Conservation (phyloP, 2,113 vertebrate species). For the Phasianus colchicus region DNA sequence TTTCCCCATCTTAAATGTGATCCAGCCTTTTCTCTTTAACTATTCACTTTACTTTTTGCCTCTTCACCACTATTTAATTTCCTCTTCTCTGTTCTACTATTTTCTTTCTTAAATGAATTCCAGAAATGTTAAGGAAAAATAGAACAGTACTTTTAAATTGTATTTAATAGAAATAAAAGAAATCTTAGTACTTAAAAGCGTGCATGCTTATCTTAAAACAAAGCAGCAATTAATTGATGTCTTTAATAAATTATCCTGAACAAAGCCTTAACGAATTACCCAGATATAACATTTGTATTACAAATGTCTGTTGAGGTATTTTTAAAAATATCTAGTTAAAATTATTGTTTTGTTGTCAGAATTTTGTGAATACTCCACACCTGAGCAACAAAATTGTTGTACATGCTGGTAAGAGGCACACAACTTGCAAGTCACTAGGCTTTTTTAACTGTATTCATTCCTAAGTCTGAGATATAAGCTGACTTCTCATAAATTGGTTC, state of each 20-base stretch:
- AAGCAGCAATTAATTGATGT: background rate
- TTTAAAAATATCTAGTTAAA: background rate
- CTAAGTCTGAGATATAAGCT: background rate
- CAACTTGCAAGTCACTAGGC: background rate
- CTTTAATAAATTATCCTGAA: background rate
- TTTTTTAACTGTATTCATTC: background rate
- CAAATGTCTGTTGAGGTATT: background rate
- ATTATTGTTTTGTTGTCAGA: background rate
- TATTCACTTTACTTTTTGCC: slow-evolving; percentile 21
- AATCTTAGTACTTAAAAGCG: background rate
- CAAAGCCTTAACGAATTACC: background rate
- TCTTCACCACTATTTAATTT: slow-evolving; percentile 21
- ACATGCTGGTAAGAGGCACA: background rate
- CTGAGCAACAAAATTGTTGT: background rate
- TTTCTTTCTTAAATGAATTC: background rate
- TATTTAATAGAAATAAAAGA: background rate
- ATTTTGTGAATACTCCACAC: background rate
- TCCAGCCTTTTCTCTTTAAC: slow-evolving; percentile 42
- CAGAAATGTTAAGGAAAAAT: background rate
- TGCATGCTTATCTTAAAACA: background rate
- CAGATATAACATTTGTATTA: background rate
- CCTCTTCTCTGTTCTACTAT: background rate
- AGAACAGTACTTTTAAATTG: background rate
- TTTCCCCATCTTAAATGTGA: slow-evolving; percentile 31
- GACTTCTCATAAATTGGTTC: background rate